Conservation (phyloP, 2,888 invertebrate genomes). For the Rhogogaster chlorosoma region DNA sequence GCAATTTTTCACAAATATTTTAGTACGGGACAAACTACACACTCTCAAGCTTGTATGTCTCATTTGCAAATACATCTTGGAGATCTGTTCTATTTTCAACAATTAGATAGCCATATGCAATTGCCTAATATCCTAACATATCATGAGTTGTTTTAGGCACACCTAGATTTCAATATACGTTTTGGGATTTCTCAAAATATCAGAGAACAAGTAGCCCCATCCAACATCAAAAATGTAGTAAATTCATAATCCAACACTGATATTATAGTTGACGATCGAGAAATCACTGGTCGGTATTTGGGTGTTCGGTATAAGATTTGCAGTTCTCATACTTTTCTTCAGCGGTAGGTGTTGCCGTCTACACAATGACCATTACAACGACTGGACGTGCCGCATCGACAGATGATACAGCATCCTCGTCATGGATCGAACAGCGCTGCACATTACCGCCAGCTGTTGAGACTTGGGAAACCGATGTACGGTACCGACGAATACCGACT, state of each 20-base stretch:
- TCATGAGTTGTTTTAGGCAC: background rate
- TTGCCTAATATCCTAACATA: background rate
- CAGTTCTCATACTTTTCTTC: background rate
- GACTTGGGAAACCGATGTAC: background rate
- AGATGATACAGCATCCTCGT: background rate
- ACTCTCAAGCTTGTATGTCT: background rate
- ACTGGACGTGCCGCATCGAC: background rate
- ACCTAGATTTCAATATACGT: background rate
- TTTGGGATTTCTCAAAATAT: background rate
- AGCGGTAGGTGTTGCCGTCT: background rate
- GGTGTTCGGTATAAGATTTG: background rate
- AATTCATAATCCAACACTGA: background rate
- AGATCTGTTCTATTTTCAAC: background rate
- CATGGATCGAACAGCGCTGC: background rate
- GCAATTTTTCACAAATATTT: background rate
- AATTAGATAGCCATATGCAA: background rate
- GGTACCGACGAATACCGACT: background rate
- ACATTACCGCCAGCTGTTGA: background rate
- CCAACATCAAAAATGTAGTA: background rate
- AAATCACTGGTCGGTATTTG: background rate
- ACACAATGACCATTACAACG: background rate
- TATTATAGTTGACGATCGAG: background rate
- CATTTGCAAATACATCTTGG: background rate
- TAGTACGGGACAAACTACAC: background rate
- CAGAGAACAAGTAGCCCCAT: slow-evolving; percentile 11